Conservation (phyloP, 30 jellyfish, hydroid and myxozoan genomes). For the Hydractinia echinata region DNA sequence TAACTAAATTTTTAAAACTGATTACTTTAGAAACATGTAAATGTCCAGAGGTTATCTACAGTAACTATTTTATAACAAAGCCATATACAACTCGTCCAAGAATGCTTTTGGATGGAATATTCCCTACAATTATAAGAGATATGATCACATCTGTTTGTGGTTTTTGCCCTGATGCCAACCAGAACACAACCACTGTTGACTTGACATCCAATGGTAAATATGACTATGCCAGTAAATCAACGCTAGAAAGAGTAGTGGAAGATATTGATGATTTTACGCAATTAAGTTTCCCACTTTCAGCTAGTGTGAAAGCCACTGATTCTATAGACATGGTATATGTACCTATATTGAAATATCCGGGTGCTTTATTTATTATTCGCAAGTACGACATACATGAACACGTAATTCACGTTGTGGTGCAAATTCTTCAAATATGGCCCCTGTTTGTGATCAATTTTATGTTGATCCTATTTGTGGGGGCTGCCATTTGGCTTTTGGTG, state of each 20-base stretch:
- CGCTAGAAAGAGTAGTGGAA: not conserved
- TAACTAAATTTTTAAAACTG: not conserved
- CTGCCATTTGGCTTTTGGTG: conserved; percentile 19
- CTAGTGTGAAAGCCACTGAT: not conserved
- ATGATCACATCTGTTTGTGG: conserved; percentile 23
- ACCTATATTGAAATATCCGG: conserved; percentile 29
- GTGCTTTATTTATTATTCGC: conserved; percentile 19
- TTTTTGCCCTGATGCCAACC: conserved; percentile 5
- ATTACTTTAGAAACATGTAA: conserved; percentile 61
- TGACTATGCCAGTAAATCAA: conserved; percentile 6
- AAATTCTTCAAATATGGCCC: conserved; percentile 22
- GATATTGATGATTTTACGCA: conserved; percentile 26
- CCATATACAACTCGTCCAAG: not conserved
- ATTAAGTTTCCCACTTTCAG: conserved; percentile 20
- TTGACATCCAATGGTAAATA: not conserved
- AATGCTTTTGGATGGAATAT: conserved; percentile 1
- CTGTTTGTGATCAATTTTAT: conserved; percentile 13
- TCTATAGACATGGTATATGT: not conserved
- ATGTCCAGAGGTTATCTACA: conserved; percentile 66
- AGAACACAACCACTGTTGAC: conserved; percentile 6
- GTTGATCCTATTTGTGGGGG: conserved; percentile 1
- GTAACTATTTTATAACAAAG: conserved; percentile 32
- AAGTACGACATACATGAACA: not conserved
- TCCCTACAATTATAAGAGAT: not conserved
- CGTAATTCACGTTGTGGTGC: not conserved